These are phyloP conservation scores for Campylorhamphus procurvoides DNA, from an alignment of 2,113 vertebrate species.

Conservation along the genomic window DNA sequence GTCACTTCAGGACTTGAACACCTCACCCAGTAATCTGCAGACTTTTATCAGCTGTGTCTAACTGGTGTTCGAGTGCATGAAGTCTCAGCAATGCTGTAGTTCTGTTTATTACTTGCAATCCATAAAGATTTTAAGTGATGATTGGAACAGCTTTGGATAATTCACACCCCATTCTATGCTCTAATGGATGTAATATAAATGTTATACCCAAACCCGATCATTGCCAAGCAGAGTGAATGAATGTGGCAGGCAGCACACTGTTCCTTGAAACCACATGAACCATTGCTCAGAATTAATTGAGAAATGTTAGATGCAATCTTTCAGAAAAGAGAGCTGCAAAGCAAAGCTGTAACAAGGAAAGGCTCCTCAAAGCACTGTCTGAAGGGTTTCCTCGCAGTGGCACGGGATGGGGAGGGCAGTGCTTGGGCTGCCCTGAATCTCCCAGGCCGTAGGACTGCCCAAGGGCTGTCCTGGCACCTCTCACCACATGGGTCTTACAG, in stretches of 20 bases:
- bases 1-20: background rate
- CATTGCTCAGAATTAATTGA: background rate
- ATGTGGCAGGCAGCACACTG: background rate
- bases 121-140: slow-evolving; percentile 48
- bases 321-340: background rate
- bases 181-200: slow-evolving; percentile 48
- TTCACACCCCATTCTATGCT: slow-evolving; percentile 31
- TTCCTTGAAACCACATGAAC: slow-evolving; percentile 7
- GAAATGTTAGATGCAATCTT: background rate
- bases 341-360: background rate
- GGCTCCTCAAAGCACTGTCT: background rate
- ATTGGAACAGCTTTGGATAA: slow-evolving; percentile 42
- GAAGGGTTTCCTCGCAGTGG: background rate
- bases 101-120: slow-evolving; percentile 48
- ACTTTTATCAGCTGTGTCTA: background rate
- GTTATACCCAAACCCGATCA: slow-evolving; percentile 15
- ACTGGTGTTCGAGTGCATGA: background rate
- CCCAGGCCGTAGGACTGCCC: background rate
- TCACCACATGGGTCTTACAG: background rate
- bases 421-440: background rate
- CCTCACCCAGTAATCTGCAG: background rate
- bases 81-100: background rate
- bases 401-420: background rate
- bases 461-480: background rate
- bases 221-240: slow-evolving; percentile 16